Evolutionary conservation across 2,888 invertebrate species (phyloP), one percentile per base, ranked within the genome.

Genomic region (Pardosa pseudoannulata): DNA sequence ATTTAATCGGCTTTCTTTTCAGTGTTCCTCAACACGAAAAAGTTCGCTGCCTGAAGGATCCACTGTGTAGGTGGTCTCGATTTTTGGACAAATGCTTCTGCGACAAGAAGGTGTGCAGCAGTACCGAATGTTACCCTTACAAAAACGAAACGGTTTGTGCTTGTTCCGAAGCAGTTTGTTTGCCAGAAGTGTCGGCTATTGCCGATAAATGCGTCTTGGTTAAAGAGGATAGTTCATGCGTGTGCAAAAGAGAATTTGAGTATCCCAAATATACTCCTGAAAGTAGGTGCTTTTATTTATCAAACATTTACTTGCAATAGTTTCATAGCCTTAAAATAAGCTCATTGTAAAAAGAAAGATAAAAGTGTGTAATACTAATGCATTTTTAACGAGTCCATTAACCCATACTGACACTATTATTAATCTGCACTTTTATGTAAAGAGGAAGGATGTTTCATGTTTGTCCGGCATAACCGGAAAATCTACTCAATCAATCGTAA

Each of bases 131-230:
- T 3, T 56, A 71, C 23, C 3, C 31, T 3, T 1, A 27, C 23
- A 13, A 36, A 6, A 31, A 71, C 11, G 31, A 29, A 0, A 7
- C 56, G 0, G 1, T 36, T 3, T 87, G 86, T 39, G 28, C 32
- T 36, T 87, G 86, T 31, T 76, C 80, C 13, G 50, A 68, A 9
- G 19, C n/a, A 0, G 29, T 87, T 13, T 87, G 86, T 56, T 1
- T 50, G 6, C 50, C 46, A 50, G 23, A 65, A 1, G 23, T 13
- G 0, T 31, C 41, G 0, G 2, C 3, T 1, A n/a, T 6, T 1
- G 7, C 62, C 13, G 41, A 41, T 0, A 68, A 23, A 0, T 86
- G 85, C 29, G 46, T 23, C 13, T 16, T 27, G 0, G 6, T 67
- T n/a, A 7, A 29, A 29, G 27, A 32, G 2, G 31, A 19, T n/a